Evolutionary conservation across 2,797 vertebrate genomes (phyloP).

Genomic region (Benthosema pterotum): DNA sequence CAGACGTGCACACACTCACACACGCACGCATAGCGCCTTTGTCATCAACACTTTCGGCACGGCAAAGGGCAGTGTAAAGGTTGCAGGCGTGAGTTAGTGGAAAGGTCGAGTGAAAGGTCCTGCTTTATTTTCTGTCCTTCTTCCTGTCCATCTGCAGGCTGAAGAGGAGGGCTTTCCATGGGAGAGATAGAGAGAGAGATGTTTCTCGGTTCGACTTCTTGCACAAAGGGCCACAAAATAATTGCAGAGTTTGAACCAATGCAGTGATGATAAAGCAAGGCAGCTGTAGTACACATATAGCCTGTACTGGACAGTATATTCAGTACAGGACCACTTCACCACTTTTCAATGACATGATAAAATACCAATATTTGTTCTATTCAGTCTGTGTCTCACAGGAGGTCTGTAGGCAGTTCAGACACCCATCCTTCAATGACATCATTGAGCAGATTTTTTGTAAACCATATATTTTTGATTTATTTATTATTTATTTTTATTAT

Average conservation of each 20-base stretch:
- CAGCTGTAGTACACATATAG: too few species aligned
- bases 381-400: too few species aligned
- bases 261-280: slow-evolving; percentile 6
- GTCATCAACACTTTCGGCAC: slow-evolving; percentile 79
- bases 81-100: slow-evolving; percentile 76
- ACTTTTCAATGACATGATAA: too few species aligned
- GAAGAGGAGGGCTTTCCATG: slow-evolving; percentile 36
- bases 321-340: too few species aligned
- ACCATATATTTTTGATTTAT: too few species aligned
- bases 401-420: too few species aligned
- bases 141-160: slow-evolving; percentile 47
- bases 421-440: too few species aligned
- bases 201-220: slow-evolving; percentile 47
- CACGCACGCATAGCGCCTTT: slow-evolving; percentile 49
- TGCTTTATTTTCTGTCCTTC: slow-evolving; percentile 66
- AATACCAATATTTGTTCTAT: too few species aligned
- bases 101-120: slow-evolving; percentile 81
- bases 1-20: slow-evolving; percentile 1
- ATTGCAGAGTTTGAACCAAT: slow-evolving; percentile 20
- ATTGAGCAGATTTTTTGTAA: too few species aligned
- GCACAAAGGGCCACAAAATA: slow-evolving; percentile 27
- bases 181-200: slow-evolving; percentile 29
- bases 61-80: slow-evolving; percentile 78
- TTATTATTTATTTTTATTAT: too few species aligned
- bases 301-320: too few species aligned